phyloP scores from a whole-genome alignment of 2,888 invertebrate genomes.

The Rhabditoides inermis region DNA sequence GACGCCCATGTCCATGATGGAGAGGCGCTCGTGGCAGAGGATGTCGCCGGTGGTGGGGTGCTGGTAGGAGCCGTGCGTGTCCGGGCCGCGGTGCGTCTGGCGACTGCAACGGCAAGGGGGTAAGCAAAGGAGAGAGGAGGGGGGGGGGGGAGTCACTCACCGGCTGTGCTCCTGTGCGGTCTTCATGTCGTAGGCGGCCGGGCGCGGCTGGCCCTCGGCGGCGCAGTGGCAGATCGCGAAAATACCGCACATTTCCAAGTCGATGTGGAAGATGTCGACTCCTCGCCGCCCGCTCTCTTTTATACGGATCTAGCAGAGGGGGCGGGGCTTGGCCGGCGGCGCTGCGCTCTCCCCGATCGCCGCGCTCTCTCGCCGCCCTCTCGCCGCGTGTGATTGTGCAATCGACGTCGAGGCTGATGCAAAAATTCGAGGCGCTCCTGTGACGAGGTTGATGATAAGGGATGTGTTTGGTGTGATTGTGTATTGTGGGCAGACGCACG shows the following conservation, averaged over 20 bases:
- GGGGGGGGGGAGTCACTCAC: slow-evolving; percentile 9
- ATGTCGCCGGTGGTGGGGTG: slow-evolving; percentile 39
- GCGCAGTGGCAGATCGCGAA: slow-evolving; percentile 44
- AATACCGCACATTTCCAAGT: slow-evolving; percentile 50
- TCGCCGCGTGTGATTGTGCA: no score
- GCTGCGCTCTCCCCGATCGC: no score
- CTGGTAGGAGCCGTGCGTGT: slow-evolving; percentile 41
- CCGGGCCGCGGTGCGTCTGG: slow-evolving; percentile 47
- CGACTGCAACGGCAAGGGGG: slow-evolving; percentile 16
- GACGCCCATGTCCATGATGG: slow-evolving; percentile 49
- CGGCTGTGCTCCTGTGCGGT: slow-evolving; percentile 32
- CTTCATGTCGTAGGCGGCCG: slow-evolving; percentile 28
- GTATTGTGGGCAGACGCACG: no score
- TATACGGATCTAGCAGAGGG: no score
- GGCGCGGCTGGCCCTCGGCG: slow-evolving; percentile 10
- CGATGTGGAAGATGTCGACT: no score
- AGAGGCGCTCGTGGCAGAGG: slow-evolving; percentile 49
- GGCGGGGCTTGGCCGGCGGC: no score
- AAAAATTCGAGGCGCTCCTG: no score
- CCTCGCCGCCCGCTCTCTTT: no score
- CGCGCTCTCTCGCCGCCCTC: no score
- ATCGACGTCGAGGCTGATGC: no score
- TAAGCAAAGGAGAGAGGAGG: neutral
- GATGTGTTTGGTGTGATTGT: no score
- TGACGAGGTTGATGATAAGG: no score